Percentiles rank a stretch among this genome's conserved stretches.
Evolutionary conservation across 2,888 invertebrate species (phyloP).

Genomic region (Cryptus armator): DNA sequence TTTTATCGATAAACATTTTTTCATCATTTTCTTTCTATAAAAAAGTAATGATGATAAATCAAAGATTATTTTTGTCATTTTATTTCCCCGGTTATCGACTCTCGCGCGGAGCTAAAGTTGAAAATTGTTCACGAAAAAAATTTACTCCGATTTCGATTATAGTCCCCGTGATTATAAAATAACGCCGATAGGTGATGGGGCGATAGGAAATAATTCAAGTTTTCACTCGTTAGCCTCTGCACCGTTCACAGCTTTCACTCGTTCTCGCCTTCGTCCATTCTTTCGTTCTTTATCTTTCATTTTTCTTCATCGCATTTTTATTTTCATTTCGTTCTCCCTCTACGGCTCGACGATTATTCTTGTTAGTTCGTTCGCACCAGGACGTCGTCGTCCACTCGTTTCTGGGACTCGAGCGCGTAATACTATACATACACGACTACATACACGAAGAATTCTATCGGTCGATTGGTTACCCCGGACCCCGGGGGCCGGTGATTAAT

Average conservation of each 20-base stretch:
- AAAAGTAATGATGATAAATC: too few relatives aligned
- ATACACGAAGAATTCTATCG: constrained; percentile 33
- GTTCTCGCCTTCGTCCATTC: constrained; percentile 9
- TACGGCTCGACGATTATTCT: constrained; percentile 50
- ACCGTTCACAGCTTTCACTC: constrained; percentile 37
- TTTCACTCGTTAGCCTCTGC: constrained; percentile 52
- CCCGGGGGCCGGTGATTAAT: constrained; percentile 64
- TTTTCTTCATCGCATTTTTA: constrained; percentile 20
- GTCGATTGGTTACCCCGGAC: constrained; percentile 18
- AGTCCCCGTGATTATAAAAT: neutral
- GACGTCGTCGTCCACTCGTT: constrained; percentile 52
- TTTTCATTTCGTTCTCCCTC: neutral
- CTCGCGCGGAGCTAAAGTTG: too few relatives aligned
- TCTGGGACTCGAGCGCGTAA: constrained; percentile 44
- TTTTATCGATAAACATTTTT: too few relatives aligned
- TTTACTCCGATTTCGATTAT: too few relatives aligned
- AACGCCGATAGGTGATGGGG: neutral
- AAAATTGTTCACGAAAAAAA: too few relatives aligned
- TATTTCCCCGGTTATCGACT: too few relatives aligned
- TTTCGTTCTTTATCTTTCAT: constrained; percentile 29
- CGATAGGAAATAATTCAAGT: constrained; percentile 20
- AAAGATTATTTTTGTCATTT: too few relatives aligned
- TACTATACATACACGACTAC: neutral
- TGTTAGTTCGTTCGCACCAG: constrained; percentile 64
- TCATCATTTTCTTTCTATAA: too few relatives aligned